phyloP scores from a whole-genome alignment of 2,113 vertebrate genomes.

The Turnix velox region DNA sequence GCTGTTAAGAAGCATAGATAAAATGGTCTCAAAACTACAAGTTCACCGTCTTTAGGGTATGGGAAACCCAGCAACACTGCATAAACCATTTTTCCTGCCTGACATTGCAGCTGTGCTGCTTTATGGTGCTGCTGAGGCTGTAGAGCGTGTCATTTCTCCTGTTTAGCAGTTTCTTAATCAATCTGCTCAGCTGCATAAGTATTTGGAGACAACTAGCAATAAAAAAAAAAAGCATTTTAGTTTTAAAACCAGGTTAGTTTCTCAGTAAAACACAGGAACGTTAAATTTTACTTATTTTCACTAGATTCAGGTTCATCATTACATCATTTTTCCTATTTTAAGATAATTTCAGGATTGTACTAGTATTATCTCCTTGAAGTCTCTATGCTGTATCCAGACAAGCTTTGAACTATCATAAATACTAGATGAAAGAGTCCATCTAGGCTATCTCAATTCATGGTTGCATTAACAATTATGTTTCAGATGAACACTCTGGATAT shows the following conservation, averaged over 20 bases:
- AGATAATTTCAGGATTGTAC: neutral
- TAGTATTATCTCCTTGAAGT: neutral
- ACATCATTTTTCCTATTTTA: neutral
- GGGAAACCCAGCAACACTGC: neutral
- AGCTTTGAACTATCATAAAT: constrained; percentile 18
- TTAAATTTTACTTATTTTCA: neutral
- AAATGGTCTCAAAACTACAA: neutral
- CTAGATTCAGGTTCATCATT: neutral
- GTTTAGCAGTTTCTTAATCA: neutral
- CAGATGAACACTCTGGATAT: constrained; percentile 1
- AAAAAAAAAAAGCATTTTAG: neutral
- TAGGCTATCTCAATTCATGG: constrained; percentile 1
- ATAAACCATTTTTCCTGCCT: neutral
- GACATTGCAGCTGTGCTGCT: neutral
- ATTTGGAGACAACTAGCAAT: neutral
- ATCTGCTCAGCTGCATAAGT: neutral
- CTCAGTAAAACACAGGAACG: neutral
- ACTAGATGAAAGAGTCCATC: constrained; percentile 21
- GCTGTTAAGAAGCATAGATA: neutral
- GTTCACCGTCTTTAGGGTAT: neutral
- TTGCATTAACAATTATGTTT: constrained; percentile 15
- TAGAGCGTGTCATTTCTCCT: neutral
- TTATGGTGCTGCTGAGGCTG: neutral
- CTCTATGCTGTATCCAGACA: neutral
- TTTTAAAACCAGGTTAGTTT: neutral